Base-by-base conservation (phyloP, 2,797 vertebrate genomes). In the Jordanella pulchra region DNA sequence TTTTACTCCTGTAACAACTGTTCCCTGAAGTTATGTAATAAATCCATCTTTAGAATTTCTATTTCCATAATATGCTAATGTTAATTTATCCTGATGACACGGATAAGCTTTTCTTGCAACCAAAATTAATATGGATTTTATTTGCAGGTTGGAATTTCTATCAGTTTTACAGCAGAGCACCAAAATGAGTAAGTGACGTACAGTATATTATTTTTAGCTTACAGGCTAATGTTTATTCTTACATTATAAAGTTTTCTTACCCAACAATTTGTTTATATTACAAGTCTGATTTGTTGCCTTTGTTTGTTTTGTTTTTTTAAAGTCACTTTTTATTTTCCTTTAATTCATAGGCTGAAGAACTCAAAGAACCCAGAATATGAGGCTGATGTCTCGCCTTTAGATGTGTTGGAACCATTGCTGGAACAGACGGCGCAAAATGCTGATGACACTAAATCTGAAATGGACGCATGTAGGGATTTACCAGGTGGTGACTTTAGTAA, bases 131-230 rank as follows among this genome's bases (percentile, higher is more conserved):
- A 53, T 69, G 0, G 76, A 2, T 72, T 67, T 75, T 15, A 78
- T 78, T 86, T 84, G 7, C 83, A 93, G 93, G 87, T 87, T 72
- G 79, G 32, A 42, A 61, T 86, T 76, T 71, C 84, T 54, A 53
- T 75, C 15, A 50, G 25, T 54, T 42, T 76, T 60, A 30, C 64
- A 50, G 53, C 83, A 27, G 73, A 85, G 42, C n/a, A 0, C 30
- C 83, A 84, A 69, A 79, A 85, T 44, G 27, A 39, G 93, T 93
- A 84, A 92, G 92, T 87, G 30, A 10, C 1, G 6, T 0, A 6
- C 11, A 1, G 13, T 32, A 14, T 30, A 10, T 27, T 30, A 10
- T n/a, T n/a, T n/a, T n/a, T 15, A 28, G 54, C 54, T 7, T 9
- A 9, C 27, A 56, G 27, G 25, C 28, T 27, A 30, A 11, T 60